Conservation (phyloP, 2,888 invertebrate genomes). For the Drosophila buzzatii region DNA sequence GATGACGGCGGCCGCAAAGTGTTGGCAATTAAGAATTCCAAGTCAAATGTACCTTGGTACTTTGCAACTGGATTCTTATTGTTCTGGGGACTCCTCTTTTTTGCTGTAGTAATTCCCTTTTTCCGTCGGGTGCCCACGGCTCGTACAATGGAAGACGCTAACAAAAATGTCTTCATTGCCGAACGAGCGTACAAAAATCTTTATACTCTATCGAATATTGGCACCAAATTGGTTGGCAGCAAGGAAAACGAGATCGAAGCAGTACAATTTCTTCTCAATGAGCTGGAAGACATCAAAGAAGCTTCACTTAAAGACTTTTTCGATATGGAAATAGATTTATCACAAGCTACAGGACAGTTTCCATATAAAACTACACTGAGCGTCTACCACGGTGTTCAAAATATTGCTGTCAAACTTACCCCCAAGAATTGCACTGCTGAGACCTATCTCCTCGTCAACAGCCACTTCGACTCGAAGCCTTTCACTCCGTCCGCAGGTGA, state of each 20-base stretch:
- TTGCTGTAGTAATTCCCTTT: constrained; percentile 56
- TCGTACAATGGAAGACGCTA: constrained; percentile 20
- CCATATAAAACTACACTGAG: constrained; percentile 61
- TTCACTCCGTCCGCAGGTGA: constrained; percentile 90
- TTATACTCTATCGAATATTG: constrained; percentile 31
- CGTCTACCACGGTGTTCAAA: constrained; percentile 82
- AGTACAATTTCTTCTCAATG: constrained; percentile 85
- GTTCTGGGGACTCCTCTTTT: constrained; percentile 67
- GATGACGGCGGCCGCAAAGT: background rate
- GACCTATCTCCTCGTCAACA: constrained; percentile 89
- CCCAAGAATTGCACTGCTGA: constrained; percentile 68
- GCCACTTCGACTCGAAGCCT: constrained; percentile 96
- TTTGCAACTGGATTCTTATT: constrained; percentile 59
- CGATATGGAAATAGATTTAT: constrained; percentile 78
- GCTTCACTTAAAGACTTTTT: constrained; percentile 69
- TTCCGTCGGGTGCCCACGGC: constrained; percentile 66
- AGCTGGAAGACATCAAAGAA: constrained; percentile 65
- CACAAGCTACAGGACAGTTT: constrained; percentile 76
- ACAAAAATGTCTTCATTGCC: constrained; percentile 31
- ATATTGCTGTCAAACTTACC: constrained; percentile 80
- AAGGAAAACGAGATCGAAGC: constrained; percentile 89
- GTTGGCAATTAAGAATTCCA: background rate
- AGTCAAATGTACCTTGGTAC: constrained; percentile 59
- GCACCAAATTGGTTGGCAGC: constrained; percentile 87
- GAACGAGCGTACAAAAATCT: constrained; percentile 40